Evolutionary conservation across 2,113 vertebrate species (phyloP).

Genomic region (Eurypyga helias): DNA sequence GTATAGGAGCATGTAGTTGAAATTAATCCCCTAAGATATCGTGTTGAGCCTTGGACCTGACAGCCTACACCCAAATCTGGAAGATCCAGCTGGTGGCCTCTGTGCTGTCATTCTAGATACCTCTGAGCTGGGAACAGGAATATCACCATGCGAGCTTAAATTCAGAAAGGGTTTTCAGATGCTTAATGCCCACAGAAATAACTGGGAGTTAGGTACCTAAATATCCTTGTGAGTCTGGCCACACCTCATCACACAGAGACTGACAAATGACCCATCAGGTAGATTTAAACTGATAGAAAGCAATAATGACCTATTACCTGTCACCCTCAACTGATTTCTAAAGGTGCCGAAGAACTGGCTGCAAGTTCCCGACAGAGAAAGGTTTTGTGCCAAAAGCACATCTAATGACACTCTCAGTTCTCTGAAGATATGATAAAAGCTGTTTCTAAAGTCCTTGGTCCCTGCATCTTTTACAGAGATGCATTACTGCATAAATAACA

Average conservation of each 20-base stretch:
- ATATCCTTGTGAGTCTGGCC: background rate
- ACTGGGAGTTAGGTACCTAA: background rate
- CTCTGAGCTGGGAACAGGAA: background rate
- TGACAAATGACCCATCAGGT: constrained; percentile 6
- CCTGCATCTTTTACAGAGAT: background rate
- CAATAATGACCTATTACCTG: background rate
- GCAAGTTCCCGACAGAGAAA: background rate
- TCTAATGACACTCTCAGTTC: background rate
- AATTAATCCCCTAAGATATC: background rate
- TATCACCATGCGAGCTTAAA: background rate
- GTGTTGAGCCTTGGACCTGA: background rate
- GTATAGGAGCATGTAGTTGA: background rate
- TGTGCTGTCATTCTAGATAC: background rate
- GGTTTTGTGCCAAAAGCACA: background rate
- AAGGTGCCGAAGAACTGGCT: background rate
- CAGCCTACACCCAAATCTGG: background rate
- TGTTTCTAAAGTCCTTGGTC: background rate
- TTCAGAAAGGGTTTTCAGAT: background rate
- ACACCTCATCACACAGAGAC: background rate
- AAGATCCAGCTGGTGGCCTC: background rate
- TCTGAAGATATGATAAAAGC: background rate
- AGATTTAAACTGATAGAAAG: constrained; percentile 31
- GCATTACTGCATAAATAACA: background rate
- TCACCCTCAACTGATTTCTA: constrained; percentile 12
- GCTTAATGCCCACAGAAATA: background rate